A percentile compares a stretch with the other conserved stretches of the same genome.
Conservation (phyloP, 2,113 vertebrate genomes). For the Andinoacara biseriatus region DNA sequence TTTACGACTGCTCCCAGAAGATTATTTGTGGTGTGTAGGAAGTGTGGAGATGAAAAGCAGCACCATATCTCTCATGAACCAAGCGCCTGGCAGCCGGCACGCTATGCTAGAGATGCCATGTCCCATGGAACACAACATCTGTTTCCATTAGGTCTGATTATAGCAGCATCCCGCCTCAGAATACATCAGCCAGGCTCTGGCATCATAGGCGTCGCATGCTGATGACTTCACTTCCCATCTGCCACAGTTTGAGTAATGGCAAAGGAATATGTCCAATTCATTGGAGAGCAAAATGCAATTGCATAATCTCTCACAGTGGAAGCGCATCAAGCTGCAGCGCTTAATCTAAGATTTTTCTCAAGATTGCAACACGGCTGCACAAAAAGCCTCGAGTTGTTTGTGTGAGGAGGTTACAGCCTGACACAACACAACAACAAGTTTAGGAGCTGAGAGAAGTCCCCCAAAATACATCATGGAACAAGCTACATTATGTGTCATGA, state of each 20-base stretch:
- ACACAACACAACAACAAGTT: background rate
- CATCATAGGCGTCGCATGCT: constrained; percentile 52
- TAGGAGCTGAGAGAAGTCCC: background rate
- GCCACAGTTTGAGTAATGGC: constrained; percentile 56
- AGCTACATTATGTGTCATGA: background rate
- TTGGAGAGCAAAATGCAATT: constrained; percentile 68
- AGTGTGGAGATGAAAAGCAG: constrained; percentile 51
- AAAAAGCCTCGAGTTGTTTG: constrained; percentile 4
- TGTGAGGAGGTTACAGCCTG: constrained; percentile 11
- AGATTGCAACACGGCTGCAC: background rate
- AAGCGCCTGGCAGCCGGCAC: constrained; percentile 37
- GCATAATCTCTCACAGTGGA: constrained; percentile 45
- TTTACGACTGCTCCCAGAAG: constrained; percentile 29
- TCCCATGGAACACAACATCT: constrained; percentile 69
- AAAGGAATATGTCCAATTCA: constrained; percentile 59
- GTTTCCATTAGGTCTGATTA: constrained; percentile 69
- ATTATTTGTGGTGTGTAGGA: constrained; percentile 35
- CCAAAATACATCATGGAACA: background rate
- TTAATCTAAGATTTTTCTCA: constrained; percentile 35
- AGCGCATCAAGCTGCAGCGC: constrained; percentile 31
- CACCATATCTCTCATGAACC: constrained; percentile 39
- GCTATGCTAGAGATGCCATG: constrained; percentile 47
- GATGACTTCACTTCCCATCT: constrained; percentile 74
- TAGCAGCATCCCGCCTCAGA: constrained; percentile 50
- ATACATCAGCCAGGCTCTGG: constrained; percentile 51